A percentile compares a stretch with the other conserved stretches of the same genome.
These are phyloP conservation scores for Spea multiplicata DNA, from an alignment of 2,113 vertebrate genomes.

Conservation along the genomic window DNA sequence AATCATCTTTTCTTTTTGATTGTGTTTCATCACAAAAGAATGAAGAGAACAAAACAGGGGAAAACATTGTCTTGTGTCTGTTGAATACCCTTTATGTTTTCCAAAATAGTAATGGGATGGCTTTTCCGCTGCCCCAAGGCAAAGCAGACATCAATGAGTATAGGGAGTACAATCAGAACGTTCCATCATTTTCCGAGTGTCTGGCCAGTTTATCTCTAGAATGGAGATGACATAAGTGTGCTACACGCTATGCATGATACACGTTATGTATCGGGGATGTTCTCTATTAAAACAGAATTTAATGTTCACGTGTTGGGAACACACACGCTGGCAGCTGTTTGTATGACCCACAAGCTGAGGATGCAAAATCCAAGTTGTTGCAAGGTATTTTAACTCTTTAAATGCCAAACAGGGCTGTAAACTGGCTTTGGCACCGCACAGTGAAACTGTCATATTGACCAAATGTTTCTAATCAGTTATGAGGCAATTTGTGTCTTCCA, in stretches of 20 bases:
- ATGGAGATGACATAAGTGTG: conserved; percentile 34
- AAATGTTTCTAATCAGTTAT: no score
- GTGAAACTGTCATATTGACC: no score
- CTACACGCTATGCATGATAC: conserved; percentile 19
- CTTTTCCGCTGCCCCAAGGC: background rate
- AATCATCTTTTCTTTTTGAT: background rate
- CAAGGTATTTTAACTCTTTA: background rate
- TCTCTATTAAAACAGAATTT: conserved; percentile 34
- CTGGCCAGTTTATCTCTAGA: conserved; percentile 20
- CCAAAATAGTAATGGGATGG: conserved; percentile 2
- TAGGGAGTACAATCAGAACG: conserved; percentile 16
- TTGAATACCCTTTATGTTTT: conserved; percentile 26
- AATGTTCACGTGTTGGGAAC: conserved; percentile 26
- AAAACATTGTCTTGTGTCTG: background rate
- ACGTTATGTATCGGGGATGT: conserved; percentile 19
- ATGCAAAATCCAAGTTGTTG: background rate
- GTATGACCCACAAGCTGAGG: background rate
- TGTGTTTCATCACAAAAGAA: conserved; percentile 7
- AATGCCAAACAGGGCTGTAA: background rate
- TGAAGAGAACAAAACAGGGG: background rate
- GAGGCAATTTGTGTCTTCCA: no score
- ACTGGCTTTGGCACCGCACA: no score
- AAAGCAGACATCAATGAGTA: conserved; percentile 4
- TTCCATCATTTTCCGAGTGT: conserved; percentile 21
- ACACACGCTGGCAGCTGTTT: conserved; percentile 10